A percentile compares a stretch with the other conserved stretches of the same genome.
Conservation (phyloP, 2,888 invertebrate genomes). For the Gonocerus acuteangulatus region DNA sequence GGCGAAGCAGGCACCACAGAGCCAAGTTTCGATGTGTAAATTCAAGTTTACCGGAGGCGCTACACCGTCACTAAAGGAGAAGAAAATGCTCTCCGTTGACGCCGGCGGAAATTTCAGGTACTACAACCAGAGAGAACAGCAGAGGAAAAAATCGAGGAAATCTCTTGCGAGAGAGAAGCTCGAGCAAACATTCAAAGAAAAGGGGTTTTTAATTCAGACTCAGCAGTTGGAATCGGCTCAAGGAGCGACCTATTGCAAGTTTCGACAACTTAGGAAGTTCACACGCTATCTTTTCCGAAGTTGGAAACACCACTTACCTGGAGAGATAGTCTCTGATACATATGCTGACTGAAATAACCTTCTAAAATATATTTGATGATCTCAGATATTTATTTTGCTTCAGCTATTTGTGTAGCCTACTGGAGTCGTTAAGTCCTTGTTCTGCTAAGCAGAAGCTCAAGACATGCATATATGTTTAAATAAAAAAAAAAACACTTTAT, state of each 20-base stretch:
- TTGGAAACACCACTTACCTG: conserved; percentile 88
- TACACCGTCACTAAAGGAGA: conserved; percentile 79
- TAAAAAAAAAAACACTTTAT: too few relatives aligned
- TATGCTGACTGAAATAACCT: conserved; percentile 16
- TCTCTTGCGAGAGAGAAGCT: conserved; percentile 79
- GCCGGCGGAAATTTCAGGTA: conserved; percentile 78
- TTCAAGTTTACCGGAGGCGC: conserved; percentile 89
- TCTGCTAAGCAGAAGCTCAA: too few relatives aligned
- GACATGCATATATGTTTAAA: too few relatives aligned
- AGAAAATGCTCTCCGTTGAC: conserved; percentile 85
- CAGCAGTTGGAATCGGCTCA: conserved; percentile 88
- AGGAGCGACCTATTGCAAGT: conserved; percentile 89
- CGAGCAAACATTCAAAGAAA: conserved; percentile 86
- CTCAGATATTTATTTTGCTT: conserved; percentile 1
- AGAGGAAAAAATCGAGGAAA: conserved; percentile 61
- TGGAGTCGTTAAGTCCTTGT: too few relatives aligned
- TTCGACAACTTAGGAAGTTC: conserved; percentile 80
- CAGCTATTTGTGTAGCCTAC: too few relatives aligned
- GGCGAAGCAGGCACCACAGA: conserved; percentile 34
- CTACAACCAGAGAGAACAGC: conserved; percentile 67
- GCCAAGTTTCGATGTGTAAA: conserved; percentile 71
- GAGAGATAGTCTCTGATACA: conserved; percentile 48
- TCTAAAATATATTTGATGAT: conserved; percentile 1
- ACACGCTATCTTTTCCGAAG: conserved; percentile 84
- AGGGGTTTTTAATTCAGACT: conserved; percentile 86